Evolutionary conservation across 2,113 vertebrate species (phyloP).

Genomic region (Rhegmatorhina hoffmannsi): DNA sequence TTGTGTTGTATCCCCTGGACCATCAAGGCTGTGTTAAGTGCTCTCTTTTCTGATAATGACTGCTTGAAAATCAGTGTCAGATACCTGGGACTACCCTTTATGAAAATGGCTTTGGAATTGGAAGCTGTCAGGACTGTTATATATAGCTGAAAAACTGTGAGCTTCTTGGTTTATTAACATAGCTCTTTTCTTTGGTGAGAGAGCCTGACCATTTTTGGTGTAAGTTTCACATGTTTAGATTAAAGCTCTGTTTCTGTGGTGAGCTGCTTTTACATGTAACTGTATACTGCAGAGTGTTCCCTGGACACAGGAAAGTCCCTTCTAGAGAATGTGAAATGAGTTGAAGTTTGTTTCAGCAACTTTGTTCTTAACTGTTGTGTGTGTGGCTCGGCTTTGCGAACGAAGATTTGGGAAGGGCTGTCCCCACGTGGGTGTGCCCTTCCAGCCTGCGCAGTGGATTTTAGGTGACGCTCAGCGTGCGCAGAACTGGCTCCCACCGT

Average conservation of each 20-base stretch:
- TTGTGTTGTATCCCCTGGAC: background rate
- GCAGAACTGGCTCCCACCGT: too few species aligned
- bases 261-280: background rate
- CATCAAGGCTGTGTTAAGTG: background rate
- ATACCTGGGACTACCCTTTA: background rate
- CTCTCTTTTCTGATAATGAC: background rate
- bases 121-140: background rate
- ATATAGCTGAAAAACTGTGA: background rate
- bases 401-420: too few species aligned
- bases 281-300: background rate
- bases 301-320: background rate
- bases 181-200: constrained; percentile 15
- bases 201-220: background rate
- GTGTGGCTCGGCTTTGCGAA: too few species aligned
- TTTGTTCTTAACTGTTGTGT: background rate
- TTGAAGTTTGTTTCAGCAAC: background rate
- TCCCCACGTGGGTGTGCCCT: too few species aligned
- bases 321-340: background rate
- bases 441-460: too few species aligned
- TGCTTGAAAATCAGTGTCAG: background rate
- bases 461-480: too few species aligned
- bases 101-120: background rate
- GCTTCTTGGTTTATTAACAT: background rate
- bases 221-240: background rate
- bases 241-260: background rate